Evolutionary conservation across 1,140 invertebrate species (phyloP), one percentile per base, ranked within the genome.

Genomic region (Centruroides sculpturatus): DNA sequence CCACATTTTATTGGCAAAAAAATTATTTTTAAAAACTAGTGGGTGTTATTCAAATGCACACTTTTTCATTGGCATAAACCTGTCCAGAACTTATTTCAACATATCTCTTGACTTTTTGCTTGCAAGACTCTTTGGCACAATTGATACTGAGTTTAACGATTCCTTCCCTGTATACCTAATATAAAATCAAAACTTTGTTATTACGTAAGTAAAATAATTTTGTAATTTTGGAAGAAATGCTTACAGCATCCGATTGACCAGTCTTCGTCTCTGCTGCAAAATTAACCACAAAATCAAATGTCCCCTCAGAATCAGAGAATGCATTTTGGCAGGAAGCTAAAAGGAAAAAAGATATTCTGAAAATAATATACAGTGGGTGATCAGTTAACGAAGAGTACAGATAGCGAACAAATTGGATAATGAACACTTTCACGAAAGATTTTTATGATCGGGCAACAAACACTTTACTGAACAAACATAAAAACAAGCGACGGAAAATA

Each of bases 251-350:
- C 47, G 84, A 85, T 77, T 92, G 88, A 23, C 86, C 85, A 64
- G 82, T 81, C 74, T 90, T 87, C 3, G 89, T 93, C 76, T 95
- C 90, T 7, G 86, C 86, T 10, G 91, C 89, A 71, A 89, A 87
- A 75, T 94, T 93, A 55, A 92, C 82, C 35, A 90, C 86, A 75
- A 83, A 83, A 70, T 86, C 84, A 80, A 87, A 89, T 9, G 74
- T 70, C 50, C 79, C 79, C 34, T 78, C 73, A 8, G 66, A 64
- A 65, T 78, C 77, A 57, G 77, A 74, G 71, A 92, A 85, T 1
- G 85, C 87, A 69, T 79, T 80, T 69, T 87, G 67, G 23, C 71
- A 71, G 9, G 72, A 72, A 6, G 60, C 72, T 74, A 56, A 48
- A 68, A 68, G 55, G 35, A n/a, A 59, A 51, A 46, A n/a, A 52